These are phyloP conservation scores for Polydrusus tereticollis DNA, from an alignment of 2,888 invertebrate species.

Conservation along the genomic window DNA sequence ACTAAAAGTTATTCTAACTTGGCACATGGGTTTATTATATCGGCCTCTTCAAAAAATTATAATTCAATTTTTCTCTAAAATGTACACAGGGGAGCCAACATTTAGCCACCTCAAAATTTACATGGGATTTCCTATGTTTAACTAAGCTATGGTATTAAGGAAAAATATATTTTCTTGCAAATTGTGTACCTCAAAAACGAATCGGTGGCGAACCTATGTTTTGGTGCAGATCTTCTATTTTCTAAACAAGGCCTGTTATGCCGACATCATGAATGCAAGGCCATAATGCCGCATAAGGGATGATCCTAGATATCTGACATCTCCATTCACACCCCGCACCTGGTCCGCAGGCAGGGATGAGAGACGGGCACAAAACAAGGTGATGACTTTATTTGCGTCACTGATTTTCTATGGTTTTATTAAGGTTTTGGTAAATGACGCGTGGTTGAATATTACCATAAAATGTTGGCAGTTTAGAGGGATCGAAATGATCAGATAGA, in stretches of 20 bases:
- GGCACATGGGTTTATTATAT: no score
- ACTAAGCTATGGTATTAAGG: no score
- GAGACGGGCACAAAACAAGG: conserved; percentile 47
- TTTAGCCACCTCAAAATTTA: no score
- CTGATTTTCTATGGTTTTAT: conserved; percentile 52
- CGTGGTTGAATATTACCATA: conserved; percentile 38
- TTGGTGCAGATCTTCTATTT: conserved; percentile 32
- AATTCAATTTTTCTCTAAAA: no score
- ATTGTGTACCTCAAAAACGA: no score
- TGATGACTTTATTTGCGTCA: conserved; percentile 58
- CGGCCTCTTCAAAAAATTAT: no score
- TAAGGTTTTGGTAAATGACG: conserved; percentile 47
- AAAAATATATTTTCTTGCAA: no score
- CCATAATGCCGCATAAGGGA: conserved; percentile 50
- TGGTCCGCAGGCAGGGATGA: conserved; percentile 46
- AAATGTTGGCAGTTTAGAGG: conserved; percentile 10
- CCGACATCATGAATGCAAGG: conserved; percentile 53
- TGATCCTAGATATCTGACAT: conserved; percentile 56
- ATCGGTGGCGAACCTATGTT: no score
- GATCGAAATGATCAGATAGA: neutral
- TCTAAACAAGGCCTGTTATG: conserved; percentile 24
- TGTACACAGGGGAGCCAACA: no score
- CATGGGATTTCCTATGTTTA: no score
- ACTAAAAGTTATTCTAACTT: no score
- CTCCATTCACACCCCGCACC: conserved; percentile 56